Conservation (phyloP, 2,888 invertebrate genomes). For the Ashinkailepas kermadecensis region DNA sequence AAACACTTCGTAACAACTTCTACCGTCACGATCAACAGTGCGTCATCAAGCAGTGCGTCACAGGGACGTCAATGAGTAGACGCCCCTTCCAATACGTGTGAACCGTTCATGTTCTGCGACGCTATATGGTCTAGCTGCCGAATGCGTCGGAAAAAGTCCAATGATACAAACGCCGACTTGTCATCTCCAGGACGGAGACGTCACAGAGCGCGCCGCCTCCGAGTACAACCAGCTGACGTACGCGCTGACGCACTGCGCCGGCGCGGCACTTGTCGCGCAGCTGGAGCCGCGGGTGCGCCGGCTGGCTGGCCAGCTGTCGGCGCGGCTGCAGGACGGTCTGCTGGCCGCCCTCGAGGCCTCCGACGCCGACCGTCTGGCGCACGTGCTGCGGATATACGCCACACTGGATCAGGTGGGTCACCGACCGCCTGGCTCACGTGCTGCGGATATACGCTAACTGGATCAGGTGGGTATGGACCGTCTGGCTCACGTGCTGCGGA, state of each 20-base stretch:
- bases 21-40: no score
- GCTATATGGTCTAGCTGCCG: no score
- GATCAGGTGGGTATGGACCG: neutral
- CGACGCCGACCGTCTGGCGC: neutral
- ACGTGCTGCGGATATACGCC: constrained; percentile 12
- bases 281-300: neutral
- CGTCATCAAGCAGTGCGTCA: no score
- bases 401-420: constrained; percentile 15
- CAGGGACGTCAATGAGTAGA: no score
- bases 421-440: neutral
- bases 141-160: no score
- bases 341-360: neutral
- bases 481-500: constrained; percentile 8
- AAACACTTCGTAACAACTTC: no score
- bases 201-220: neutral
- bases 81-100: no score
- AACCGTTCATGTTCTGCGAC: no score
- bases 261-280: neutral
- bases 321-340: neutral
- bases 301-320: neutral
- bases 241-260: constrained; percentile 5
- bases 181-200: neutral
- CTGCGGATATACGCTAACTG: no score
- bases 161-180: no score
- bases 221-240: constrained; percentile 18